A percentile compares a stretch with the other conserved stretches of the same genome.
These are phyloP conservation scores for Rafetus swinhoei DNA, from an alignment of 2,113 vertebrate genomes.

Conservation along the genomic window DNA sequence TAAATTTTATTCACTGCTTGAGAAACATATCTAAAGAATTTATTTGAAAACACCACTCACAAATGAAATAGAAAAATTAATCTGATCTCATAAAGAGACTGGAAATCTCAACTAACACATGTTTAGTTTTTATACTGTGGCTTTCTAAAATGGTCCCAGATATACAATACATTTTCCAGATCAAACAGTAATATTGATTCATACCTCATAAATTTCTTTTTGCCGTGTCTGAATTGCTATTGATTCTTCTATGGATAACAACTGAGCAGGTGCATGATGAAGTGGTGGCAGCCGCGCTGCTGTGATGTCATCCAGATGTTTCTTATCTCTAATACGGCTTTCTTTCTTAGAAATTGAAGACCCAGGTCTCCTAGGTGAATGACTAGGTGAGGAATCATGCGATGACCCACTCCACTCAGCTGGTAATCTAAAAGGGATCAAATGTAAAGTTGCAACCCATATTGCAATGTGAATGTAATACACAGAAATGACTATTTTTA, in stretches of 20 bases:
- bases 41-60: background rate
- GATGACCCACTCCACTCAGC: slow-evolving; percentile 68
- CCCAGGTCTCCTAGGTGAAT: slow-evolving; percentile 55
- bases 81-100: background rate
- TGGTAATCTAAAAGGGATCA: slow-evolving; percentile 74
- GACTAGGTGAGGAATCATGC: slow-evolving; percentile 71
- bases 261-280: slow-evolving; percentile 82
- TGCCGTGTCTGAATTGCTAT: slow-evolving; percentile 84
- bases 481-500: too few species aligned
- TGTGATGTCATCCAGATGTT: slow-evolving; percentile 93
- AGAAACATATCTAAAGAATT: background rate
- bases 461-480: background rate
- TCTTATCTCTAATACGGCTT: slow-evolving; percentile 81
- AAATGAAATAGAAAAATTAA: background rate
- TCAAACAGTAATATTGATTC: background rate
- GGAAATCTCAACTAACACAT: background rate
- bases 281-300: slow-evolving; percentile 88
- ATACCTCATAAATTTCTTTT: slow-evolving; percentile 87
- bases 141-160: background rate
- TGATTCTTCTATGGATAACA: slow-evolving; percentile 89
- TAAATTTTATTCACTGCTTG: background rate
- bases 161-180: background rate
- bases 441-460: background rate
- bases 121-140: background rate
- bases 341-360: slow-evolving; percentile 78